phyloP scores from a whole-genome alignment of 2,797 vertebrate species.

The Spinus olivaceus region DNA sequence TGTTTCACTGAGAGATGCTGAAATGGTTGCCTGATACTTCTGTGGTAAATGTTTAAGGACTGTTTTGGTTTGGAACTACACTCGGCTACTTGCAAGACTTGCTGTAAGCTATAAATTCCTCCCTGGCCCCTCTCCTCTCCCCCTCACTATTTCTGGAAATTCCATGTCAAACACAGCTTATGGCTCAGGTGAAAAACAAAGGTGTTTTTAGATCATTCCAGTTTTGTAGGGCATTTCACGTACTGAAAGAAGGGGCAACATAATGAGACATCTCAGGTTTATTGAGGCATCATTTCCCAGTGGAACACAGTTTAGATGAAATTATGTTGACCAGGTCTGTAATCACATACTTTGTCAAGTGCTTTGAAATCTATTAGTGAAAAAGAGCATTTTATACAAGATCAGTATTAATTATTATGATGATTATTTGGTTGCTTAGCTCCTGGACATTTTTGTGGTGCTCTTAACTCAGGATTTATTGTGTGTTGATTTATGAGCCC shows the following conservation, averaged over 20 bases:
- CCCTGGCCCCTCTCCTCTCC: too few relatives aligned
- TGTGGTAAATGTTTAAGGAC: not conserved
- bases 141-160: not conserved
- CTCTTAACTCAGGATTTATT: slow-evolving; percentile 2
- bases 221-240: not conserved
- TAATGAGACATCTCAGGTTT: not conserved
- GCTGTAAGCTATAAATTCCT: not conserved
- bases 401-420: slow-evolving; percentile 12
- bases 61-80: not conserved
- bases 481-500: not conserved
- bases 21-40: not conserved
- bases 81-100: not conserved
- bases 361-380: not conserved
- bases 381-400: not conserved
- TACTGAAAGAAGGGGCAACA: not conserved
- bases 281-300: not conserved
- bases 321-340: not conserved
- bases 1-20: not conserved
- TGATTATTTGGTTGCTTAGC: slow-evolving; percentile 10
- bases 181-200: not conserved
- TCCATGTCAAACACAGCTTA: not conserved
- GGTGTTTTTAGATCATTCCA: not conserved
- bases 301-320: not conserved
- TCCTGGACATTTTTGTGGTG: not conserved
- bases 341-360: not conserved